Percentiles rank a stretch among this genome's conserved stretches.
Evolutionary conservation across 2,797 vertebrate genomes (phyloP).

Genomic region (Rhinophrynus dorsalis): DNA sequence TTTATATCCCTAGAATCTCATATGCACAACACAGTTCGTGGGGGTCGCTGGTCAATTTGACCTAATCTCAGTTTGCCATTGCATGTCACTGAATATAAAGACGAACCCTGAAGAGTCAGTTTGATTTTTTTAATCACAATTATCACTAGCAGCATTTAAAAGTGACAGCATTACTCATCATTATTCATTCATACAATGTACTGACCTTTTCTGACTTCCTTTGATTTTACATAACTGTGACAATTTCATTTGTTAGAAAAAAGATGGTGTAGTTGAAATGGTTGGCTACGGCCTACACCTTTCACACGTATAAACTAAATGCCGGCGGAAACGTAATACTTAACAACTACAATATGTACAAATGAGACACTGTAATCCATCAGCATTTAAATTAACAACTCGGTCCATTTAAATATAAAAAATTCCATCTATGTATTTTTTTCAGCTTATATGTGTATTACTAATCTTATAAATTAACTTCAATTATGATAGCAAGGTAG

Average conservation of each 20-base stretch:
- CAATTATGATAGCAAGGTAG: no score
- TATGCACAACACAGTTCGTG: no score
- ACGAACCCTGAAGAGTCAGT: no score
- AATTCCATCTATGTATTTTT: no score
- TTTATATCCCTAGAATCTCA: no score
- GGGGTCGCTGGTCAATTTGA: no score
- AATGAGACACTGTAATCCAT: no score
- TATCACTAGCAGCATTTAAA: slow-evolving; percentile 5
- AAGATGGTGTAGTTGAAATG: slow-evolving; percentile 38
- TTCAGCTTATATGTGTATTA: no score
- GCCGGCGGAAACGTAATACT: slow-evolving; percentile 54
- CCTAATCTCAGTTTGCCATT: no score
- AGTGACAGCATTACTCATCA: slow-evolving; percentile 19
- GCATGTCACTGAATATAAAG: no score
- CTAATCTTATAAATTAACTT: no score
- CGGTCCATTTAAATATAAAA: not conserved
- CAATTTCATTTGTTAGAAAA: slow-evolving; percentile 35
- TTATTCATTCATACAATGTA: slow-evolving; percentile 29
- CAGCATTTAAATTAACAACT: slow-evolving; percentile 10
- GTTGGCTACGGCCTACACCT: slow-evolving; percentile 43
- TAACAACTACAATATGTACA: slow-evolving; percentile 26
- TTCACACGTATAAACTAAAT: slow-evolving; percentile 58
- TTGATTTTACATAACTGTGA: slow-evolving; percentile 45
- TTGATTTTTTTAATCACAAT: not conserved
- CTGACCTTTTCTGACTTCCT: slow-evolving; percentile 47